phyloP scores from a whole-genome alignment of 2,113 vertebrate genomes.

The Pampusana beccarii region DNA sequence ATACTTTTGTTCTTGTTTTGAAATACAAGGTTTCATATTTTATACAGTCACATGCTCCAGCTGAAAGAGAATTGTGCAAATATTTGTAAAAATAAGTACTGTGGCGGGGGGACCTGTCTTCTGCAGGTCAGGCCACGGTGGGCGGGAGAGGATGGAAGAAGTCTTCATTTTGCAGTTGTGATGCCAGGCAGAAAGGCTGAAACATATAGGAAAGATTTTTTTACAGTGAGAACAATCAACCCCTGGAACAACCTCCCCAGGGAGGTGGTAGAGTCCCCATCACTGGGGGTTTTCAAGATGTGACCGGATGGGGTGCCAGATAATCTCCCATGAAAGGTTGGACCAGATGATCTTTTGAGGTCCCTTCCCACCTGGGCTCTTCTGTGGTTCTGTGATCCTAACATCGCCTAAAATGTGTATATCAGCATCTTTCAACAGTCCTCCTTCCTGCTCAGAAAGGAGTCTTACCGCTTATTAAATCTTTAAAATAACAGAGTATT shows the following conservation, averaged over 20 bases:
- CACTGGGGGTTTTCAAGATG: background rate
- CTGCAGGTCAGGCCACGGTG: background rate
- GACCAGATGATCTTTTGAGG: background rate
- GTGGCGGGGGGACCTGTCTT: accelerated
- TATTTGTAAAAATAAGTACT: background rate
- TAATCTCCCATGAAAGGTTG: background rate
- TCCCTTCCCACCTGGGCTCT: background rate
- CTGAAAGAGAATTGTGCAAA: background rate
- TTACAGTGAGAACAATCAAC: background rate
- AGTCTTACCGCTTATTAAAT: background rate
- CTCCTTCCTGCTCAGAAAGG: background rate
- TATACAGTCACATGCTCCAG: background rate
- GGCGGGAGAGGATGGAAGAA: background rate
- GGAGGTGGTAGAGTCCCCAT: background rate
- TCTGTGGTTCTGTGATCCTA: background rate
- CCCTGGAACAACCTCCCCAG: background rate
- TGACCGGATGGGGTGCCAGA: too few relatives aligned
- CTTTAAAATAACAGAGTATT: background rate
- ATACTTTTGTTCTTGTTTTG: background rate
- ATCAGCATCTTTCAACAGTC: background rate
- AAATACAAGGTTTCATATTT: background rate
- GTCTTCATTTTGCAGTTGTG: background rate
- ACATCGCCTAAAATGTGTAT: background rate
- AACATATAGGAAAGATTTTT: background rate
- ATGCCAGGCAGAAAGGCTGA: background rate